phyloP scores from a whole-genome alignment of 2,113 vertebrate species.

The Toxotes chatareus region DNA sequence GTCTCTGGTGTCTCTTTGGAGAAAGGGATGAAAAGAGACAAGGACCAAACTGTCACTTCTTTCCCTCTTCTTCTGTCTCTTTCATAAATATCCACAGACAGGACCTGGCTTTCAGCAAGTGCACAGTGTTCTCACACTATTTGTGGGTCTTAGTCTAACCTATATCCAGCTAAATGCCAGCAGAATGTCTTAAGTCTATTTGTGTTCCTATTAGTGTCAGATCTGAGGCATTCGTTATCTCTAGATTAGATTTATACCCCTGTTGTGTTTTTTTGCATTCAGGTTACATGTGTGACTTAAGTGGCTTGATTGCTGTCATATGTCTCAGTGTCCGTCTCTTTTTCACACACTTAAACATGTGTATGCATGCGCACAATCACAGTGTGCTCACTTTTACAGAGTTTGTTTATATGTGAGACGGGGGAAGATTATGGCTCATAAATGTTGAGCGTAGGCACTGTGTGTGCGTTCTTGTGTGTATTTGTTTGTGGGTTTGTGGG shows the following conservation, averaged over 20 bases:
- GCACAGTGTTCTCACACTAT: background rate
- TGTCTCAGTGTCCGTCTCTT: slow-evolving; percentile 21
- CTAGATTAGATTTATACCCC: slow-evolving; percentile 49
- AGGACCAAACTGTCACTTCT: slow-evolving; percentile 41
- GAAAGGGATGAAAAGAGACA: slow-evolving; percentile 75
- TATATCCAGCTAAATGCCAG: slow-evolving; percentile 13
- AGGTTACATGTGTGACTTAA: slow-evolving; percentile 50
- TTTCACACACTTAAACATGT: background rate
- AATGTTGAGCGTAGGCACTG: slow-evolving; percentile 22
- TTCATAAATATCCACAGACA: slow-evolving; percentile 20
- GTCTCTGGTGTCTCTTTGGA: slow-evolving; percentile 82
- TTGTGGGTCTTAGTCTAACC: background rate
- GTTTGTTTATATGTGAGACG: slow-evolving; percentile 52
- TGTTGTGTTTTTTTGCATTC: slow-evolving; percentile 42
- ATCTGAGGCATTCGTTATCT: slow-evolving; percentile 21
- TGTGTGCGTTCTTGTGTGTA: slow-evolving; percentile 13
- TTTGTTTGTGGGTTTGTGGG: slow-evolving; percentile 32
- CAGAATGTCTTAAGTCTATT: slow-evolving; percentile 1
- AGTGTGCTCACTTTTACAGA: slow-evolving; percentile 46
- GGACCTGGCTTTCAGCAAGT: background rate
- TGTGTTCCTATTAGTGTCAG: background rate
- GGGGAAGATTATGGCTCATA: slow-evolving; percentile 48
- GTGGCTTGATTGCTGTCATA: slow-evolving; percentile 66
- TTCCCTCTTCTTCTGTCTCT: background rate
- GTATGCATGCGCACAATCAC: slow-evolving; percentile 9